Percentiles rank a stretch among this genome's conserved stretches.
These are phyloP conservation scores for Caradrina clavipalpis DNA, from an alignment of 2,888 invertebrate species.

Conservation along the genomic window DNA sequence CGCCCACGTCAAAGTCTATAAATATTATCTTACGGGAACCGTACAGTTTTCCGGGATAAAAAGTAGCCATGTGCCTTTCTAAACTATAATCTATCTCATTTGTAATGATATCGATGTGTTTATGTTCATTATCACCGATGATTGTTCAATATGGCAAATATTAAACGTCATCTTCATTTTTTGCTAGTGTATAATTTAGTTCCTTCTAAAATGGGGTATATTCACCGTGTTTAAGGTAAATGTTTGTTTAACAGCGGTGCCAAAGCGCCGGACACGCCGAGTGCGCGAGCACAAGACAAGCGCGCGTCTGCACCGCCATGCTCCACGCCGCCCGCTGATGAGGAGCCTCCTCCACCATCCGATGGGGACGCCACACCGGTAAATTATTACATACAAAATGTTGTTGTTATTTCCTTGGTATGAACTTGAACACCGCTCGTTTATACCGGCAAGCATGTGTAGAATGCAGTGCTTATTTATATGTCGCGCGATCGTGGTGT, in stretches of 20 bases:
- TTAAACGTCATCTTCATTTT: background rate
- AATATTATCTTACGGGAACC: too few species aligned
- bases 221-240: background rate
- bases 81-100: too few species aligned
- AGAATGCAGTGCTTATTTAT: background rate
- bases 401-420: too few species aligned
- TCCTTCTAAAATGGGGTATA: background rate
- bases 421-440: too few species aligned
- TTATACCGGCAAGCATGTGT: too few species aligned
- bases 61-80: too few species aligned
- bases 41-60: too few species aligned
- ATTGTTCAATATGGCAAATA: too few species aligned
- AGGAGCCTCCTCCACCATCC: conserved; percentile 78
- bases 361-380: conserved; percentile 88
- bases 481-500: background rate
- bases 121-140: too few species aligned
- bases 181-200: background rate
- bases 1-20: too few species aligned
- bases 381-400: conserved; percentile 34
- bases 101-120: too few species aligned
- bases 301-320: conserved; percentile 83
- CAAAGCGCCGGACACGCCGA: conserved; percentile 76
- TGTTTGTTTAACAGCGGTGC: conserved; percentile 68
- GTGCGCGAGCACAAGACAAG: conserved; percentile 77
- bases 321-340: conserved; percentile 83